A percentile compares a stretch with the other conserved stretches of the same genome.
Conservation (phyloP, 2,797 vertebrate genomes). For the Fringilla coelebs region DNA sequence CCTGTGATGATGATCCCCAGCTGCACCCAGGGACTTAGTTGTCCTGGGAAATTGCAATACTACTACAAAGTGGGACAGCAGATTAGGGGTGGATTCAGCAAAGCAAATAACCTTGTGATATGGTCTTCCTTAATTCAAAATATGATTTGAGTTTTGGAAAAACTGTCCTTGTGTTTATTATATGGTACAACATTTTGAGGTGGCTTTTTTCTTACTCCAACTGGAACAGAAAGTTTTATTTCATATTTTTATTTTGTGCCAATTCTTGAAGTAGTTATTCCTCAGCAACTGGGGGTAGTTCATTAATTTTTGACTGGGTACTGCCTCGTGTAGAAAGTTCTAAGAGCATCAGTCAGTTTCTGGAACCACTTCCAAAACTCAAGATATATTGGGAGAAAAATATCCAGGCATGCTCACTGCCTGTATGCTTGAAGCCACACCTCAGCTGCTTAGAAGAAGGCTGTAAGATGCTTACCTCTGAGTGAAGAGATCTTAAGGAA, state of each 20-base stretch:
- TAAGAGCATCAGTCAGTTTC: not conserved
- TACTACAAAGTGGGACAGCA: not conserved
- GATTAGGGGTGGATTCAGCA: not conserved
- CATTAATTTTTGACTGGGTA: not conserved
- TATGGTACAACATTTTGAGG: accelerated
- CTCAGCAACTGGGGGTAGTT: not conserved
- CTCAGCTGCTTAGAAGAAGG: not conserved
- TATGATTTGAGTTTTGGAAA: not conserved
- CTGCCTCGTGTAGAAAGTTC: not conserved
- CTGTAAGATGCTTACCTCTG: not conserved
- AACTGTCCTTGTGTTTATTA: not conserved
- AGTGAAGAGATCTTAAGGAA: not conserved
- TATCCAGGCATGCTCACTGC: not conserved
- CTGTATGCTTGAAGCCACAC: not conserved
- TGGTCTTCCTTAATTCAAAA: not conserved
- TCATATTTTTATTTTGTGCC: not conserved
- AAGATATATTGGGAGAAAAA: not conserved
- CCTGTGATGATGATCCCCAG: not conserved
- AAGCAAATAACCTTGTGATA: not conserved
- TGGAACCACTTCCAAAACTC: not conserved
- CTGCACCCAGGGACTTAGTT: not conserved
- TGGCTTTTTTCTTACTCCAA: not conserved
- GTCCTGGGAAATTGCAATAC: not conserved
- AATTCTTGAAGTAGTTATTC: not conserved
- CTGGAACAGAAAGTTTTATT: not conserved